These are phyloP conservation scores for Fopius arisanus DNA, from an alignment of 1,140 invertebrate species.

Conservation along the genomic window DNA sequence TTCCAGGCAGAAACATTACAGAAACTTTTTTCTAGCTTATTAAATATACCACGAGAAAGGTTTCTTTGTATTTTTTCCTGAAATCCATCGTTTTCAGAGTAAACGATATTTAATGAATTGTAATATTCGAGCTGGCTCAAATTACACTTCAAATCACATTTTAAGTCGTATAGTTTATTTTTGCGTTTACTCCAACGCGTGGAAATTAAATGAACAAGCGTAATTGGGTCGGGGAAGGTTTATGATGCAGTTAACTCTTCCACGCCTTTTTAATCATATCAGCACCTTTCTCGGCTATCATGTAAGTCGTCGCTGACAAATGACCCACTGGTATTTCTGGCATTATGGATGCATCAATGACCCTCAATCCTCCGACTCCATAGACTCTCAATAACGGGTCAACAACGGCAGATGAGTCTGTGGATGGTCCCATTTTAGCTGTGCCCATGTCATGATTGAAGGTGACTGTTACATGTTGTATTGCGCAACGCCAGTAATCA, in stretches of 20 bases:
- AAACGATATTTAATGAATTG: too few relatives aligned
- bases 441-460: slow-evolving; percentile 84
- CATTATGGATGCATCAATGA: slow-evolving; percentile 81
- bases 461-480: slow-evolving; percentile 72
- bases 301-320: slow-evolving; percentile 76
- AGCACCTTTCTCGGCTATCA: slow-evolving; percentile 88
- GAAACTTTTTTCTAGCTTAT: too few relatives aligned
- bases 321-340: slow-evolving; percentile 77
- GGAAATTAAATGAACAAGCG: too few relatives aligned
- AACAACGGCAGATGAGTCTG: slow-evolving; percentile 75
- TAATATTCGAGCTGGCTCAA: too few relatives aligned
- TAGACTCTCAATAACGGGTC: slow-evolving; percentile 75
- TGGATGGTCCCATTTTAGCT: slow-evolving; percentile 82
- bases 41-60: too few relatives aligned
- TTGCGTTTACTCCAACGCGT: too few relatives aligned
- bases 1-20: too few relatives aligned
- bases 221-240: not conserved
- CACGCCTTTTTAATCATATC: slow-evolving; percentile 75
- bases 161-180: too few relatives aligned
- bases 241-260: slow-evolving; percentile 15
- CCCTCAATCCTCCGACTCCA: slow-evolving; percentile 73
- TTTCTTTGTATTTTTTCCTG: too few relatives aligned
- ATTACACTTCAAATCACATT: too few relatives aligned
- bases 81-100: too few relatives aligned
- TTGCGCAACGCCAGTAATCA: slow-evolving; percentile 78